These are phyloP conservation scores for Enteromius radiatus DNA, from an alignment of 2,797 vertebrate genomes.

Conservation along the genomic window DNA sequence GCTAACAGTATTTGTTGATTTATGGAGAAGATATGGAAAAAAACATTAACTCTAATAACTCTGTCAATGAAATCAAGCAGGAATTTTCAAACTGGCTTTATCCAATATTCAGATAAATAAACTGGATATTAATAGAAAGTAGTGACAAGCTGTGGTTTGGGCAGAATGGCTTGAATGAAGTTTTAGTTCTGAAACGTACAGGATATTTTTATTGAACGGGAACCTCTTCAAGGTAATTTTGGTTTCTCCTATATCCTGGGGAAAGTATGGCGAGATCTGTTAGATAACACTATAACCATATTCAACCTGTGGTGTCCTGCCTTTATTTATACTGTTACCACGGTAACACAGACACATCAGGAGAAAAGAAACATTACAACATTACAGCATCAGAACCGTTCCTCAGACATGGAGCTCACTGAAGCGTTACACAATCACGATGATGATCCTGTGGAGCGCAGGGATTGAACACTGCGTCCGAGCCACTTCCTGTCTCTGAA, in stretches of 20 bases:
- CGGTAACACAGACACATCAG: background rate
- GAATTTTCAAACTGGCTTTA: background rate
- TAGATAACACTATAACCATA: background rate
- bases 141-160: too few species aligned
- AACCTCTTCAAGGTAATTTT: background rate
- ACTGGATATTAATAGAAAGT: background rate
- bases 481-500: background rate
- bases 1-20: background rate
- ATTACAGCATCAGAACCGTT: background rate
- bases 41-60: background rate
- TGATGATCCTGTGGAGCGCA: background rate
- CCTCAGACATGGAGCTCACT: background rate
- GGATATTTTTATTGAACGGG: background rate
- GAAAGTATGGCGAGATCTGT: background rate
- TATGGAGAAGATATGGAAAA: background rate
- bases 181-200: too few species aligned
- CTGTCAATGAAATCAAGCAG: background rate
- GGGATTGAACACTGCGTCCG: background rate
- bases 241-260: background rate
- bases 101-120: background rate
- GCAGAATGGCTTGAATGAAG: too few species aligned
- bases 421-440: background rate
- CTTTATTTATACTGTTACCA: background rate
- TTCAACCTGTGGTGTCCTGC: background rate
- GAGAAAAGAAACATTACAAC: background rate